Percentiles rank a stretch among this genome's conserved stretches.
These are phyloP conservation scores for Caenorhabditis latens DNA, from an alignment of 1,140 invertebrate species.

Conservation along the genomic window DNA sequence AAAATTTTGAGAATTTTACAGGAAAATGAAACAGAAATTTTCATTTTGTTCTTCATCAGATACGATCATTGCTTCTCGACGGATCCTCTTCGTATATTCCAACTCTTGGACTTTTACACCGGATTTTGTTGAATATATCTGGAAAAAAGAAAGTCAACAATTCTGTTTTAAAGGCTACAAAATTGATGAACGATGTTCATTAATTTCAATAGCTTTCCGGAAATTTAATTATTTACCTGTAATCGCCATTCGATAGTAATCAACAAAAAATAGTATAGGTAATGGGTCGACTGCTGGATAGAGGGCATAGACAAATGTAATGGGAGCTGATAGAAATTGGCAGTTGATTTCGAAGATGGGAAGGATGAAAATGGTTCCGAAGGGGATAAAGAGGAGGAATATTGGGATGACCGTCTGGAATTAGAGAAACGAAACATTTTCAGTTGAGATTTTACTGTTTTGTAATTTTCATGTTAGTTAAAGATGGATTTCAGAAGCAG, in stretches of 20 bases:
- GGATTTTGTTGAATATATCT: neutral
- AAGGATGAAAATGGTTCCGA: neutral
- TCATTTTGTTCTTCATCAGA: neutral
- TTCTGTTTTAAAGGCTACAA: no score
- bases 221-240: neutral
- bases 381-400: neutral
- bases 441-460: neutral
- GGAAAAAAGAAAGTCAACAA: neutral
- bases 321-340: neutral
- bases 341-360: neutral
- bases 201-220: neutral
- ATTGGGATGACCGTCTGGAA: neutral
- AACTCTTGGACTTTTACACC: conserved; percentile 16
- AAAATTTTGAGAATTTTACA: no score
- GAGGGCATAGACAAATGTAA: neutral
- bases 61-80: neutral
- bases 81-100: conserved; percentile 12
- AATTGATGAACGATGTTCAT: no score
- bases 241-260: neutral
- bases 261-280: neutral
- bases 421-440: neutral
- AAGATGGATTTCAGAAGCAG: no score
- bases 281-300: neutral
- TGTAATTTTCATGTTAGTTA: no score
- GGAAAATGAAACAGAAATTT: no score